phyloP scores from a whole-genome alignment of 2,888 invertebrate species.

The Eupithecia vulgata region DNA sequence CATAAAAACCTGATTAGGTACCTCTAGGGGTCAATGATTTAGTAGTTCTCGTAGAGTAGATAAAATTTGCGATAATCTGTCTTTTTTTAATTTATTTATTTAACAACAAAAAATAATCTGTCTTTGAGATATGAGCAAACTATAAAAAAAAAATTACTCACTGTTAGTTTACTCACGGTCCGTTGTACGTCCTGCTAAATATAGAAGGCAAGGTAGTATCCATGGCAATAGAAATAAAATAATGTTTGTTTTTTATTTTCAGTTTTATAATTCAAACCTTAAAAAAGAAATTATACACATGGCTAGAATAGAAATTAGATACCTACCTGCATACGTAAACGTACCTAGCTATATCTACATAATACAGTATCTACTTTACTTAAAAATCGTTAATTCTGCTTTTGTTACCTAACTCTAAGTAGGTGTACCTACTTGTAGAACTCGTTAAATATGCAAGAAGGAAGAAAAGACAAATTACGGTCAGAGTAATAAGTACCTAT shows the following conservation, averaged over 20 bases:
- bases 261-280: background rate
- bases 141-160: too few relatives aligned
- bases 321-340: background rate
- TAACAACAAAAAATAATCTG: too few relatives aligned
- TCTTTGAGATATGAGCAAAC: too few relatives aligned
- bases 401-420: background rate
- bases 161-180: too few relatives aligned
- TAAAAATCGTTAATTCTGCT: background rate
- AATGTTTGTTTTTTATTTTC: background rate
- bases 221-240: background rate
- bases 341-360: background rate
- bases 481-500: background rate
- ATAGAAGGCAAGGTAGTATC: too few relatives aligned
- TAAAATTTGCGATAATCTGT: too few relatives aligned
- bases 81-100: too few relatives aligned
- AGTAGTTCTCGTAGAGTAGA: too few relatives aligned
- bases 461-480: background rate
- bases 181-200: too few relatives aligned
- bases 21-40: too few relatives aligned
- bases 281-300: slow-evolving; percentile 3
- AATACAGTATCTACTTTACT: background rate
- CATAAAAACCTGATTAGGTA: too few relatives aligned
- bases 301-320: background rate
- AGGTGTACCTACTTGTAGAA: background rate
- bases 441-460: background rate